Conservation (phyloP, 2,797 vertebrate genomes). For the Anguilla obscura region DNA sequence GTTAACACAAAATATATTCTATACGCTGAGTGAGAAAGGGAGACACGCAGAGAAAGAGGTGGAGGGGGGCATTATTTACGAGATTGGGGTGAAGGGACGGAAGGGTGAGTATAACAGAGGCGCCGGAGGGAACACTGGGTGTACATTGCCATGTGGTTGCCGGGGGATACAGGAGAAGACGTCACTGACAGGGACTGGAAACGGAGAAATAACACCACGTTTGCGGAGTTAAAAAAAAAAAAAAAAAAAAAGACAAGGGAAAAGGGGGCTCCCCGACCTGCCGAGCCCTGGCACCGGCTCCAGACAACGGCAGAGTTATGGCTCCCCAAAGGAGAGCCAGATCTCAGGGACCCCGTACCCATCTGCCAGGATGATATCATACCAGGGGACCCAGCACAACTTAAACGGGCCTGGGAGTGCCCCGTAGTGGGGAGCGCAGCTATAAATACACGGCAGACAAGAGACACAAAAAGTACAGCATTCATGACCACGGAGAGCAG, state of each 20-base stretch:
- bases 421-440: neutral
- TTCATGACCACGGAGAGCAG: neutral
- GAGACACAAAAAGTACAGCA: conserved; percentile 4
- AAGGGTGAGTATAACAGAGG: conserved; percentile 71
- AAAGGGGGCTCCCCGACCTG: neutral
- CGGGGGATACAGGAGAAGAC: conserved; percentile 73
- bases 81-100: conserved; percentile 64
- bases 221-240: conserved; percentile 36
- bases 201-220: conserved; percentile 68
- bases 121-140: conserved; percentile 73
- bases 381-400: neutral
- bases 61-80: conserved; percentile 72
- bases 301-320: conserved; percentile 25
- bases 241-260: neutral
- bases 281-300: conserved; percentile 8
- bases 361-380: conserved; percentile 21
- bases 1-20: conserved; percentile 22
- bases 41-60: conserved; percentile 58
- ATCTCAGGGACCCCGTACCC: neutral
- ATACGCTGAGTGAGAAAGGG: conserved; percentile 16
- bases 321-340: neutral
- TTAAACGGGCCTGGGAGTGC: neutral
- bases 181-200: conserved; percentile 72
- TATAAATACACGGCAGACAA: conserved; percentile 5
- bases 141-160: conserved; percentile 76